Base-by-base conservation (phyloP, 2,113 vertebrate genomes). In the Burhinus oedicnemus region DNA sequence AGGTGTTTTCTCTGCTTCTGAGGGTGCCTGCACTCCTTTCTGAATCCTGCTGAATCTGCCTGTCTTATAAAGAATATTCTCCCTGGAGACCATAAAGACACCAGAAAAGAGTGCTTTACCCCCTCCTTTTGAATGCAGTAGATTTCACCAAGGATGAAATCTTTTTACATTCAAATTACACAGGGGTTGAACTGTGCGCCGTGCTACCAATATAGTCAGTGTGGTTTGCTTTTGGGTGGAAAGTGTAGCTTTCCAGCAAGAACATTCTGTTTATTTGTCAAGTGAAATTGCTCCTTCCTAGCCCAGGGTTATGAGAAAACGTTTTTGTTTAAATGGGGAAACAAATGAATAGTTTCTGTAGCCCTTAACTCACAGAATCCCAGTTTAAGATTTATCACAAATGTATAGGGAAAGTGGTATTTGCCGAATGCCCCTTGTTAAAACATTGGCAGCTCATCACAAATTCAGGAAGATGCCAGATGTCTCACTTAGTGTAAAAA, bases 381-480 rank as follows among this genome's bases (percentile, higher is more conserved):
- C 40, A 22, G 52, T 90, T 85, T 83, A 82, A 94, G 69, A 34
- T 86, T 96, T 75, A 95, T 86, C 29, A 58, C 42, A 87, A 91
- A 89, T 0, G 5, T 75, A 62, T 72, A 75, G 47, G 34, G 62
- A 72, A 77, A 94, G 42, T 62, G 42, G 36, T 89, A 34, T 79
- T 97, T 88, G 71, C 87, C 20, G 49, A 87, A 82, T 66, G 57
- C 34, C 69, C 70, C 77, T 70, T 93, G 57, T 87, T 93, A 88
- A 92, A 96, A 96, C 34, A 84, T 45, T 93, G 92, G 85, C 87
- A 96, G 60, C 70, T 85, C 55, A 65, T 89, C 45, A 64, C 62
- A 79, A 80, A 90, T 80, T 87, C 87, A 93, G 91, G 69, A 87
- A 96, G 95, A 94, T 95, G 86, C 89, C 72, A 90, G 76, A 95